A percentile compares a stretch with the other conserved stretches of the same genome.
Conservation (phyloP, 1,140 invertebrate species). For the Alviniconcha marisindica region DNA sequence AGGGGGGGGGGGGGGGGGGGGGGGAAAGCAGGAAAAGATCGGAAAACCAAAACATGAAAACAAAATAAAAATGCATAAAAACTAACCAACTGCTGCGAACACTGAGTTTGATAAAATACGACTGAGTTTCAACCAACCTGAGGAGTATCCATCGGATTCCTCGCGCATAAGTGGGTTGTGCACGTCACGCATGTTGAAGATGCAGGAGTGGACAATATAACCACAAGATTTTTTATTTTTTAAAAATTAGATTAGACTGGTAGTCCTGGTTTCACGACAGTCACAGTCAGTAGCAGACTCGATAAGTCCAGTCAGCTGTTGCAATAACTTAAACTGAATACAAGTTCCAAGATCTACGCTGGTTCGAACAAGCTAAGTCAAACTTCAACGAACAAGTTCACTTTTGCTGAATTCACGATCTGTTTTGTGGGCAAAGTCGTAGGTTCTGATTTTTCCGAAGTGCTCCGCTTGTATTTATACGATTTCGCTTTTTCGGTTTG, state of each 20-base stretch:
- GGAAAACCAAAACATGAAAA: background rate
- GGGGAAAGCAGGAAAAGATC: background rate
- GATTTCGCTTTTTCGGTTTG: background rate
- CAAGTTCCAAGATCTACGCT: background rate
- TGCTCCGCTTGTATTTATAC: conserved; percentile 28
- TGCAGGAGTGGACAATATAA: background rate
- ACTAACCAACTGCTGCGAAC: background rate
- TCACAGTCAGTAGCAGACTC: background rate
- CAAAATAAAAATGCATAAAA: background rate
- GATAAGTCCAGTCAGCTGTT: background rate
- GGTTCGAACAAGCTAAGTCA: background rate
- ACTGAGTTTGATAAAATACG: too few species aligned
- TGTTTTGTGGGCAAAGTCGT: background rate
- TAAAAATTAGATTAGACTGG: background rate
- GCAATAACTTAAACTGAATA: background rate
- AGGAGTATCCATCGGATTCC: conserved; percentile 47
- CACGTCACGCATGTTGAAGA: conserved; percentile 31
- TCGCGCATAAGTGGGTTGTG: conserved; percentile 27
- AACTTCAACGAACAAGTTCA: too few species aligned
- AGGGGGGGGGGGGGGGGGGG: background rate
- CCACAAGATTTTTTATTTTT: background rate
- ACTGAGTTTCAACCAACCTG: conserved; percentile 34
- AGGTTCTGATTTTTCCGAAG: background rate
- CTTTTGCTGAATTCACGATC: background rate
- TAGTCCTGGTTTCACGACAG: background rate